Base-by-base conservation (phyloP, 2,797 vertebrate genomes). In the Echiichthys vipera region DNA sequence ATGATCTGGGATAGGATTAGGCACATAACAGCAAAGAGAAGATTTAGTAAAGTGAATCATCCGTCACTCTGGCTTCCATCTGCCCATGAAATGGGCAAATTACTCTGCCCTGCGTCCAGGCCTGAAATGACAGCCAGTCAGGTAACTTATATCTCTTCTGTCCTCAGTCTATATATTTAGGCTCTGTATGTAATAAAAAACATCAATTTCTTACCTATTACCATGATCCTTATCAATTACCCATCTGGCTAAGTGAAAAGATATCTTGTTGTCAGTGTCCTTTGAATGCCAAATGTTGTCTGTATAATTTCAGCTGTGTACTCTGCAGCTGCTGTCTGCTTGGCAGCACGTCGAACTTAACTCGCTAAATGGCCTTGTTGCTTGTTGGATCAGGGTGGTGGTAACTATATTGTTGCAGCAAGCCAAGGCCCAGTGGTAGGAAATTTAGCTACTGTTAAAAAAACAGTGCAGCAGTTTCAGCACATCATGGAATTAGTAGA, bases 271-370 rank as follows among this genome's bases (percentile, higher is more conserved):
- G 49, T 65, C 56, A 75, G 76, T 77, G 77, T 82, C 74, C 59
- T 59, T 29, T 58, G 40, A 85, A 84, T 75, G 84, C 74, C 86
- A 88, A 89, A 89, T 88, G 81, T 71, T 64, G 66, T 42, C 83
- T 71, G 80, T 57, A 78, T 73, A 70, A 75, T 83, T 85, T 83
- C 61, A 57, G 67, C 76, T 80, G 62, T 46, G 22, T 65, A 63
- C 70, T 53, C 71, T 87, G 82, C 88, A 91, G 85, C 85, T 89
- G 90, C 85, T 78, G 74, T 72, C 70, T 74, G 77, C 80, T 88
- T 88, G 86, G 87, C 90, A 89, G 70, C 36, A 59, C 74, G 74
- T 76, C 17, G 37, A 81, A 71, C 66, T 71, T 68, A 68, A 81
- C 76, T 64, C 73, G 64, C 78, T 89, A 79, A 84, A 83, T 70